phyloP scores from a whole-genome alignment of 1,140 invertebrate species.

The Chymomyza costata region DNA sequence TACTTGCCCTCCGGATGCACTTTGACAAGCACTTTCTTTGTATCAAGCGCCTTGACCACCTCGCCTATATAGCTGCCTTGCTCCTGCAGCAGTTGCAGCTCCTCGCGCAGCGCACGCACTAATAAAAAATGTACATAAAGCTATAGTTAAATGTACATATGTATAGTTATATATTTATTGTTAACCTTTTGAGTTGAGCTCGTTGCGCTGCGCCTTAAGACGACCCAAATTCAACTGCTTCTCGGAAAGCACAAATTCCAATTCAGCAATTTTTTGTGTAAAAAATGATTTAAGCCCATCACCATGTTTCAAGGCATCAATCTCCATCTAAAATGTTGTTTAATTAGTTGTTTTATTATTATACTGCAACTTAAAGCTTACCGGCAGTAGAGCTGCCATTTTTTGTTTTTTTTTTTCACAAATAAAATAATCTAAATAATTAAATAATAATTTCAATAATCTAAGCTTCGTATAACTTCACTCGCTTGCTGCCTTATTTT shows the following conservation, averaged over 20 bases:
- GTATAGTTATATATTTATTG: not conserved
- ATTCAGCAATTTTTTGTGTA: conserved; percentile 96
- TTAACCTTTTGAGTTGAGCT: conserved; percentile 98
- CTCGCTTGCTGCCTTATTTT: not conserved
- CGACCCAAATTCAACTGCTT: conserved; percentile 97
- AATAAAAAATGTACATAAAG: no score
- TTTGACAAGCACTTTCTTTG: conserved; percentile 85
- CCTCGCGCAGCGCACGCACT: conserved; percentile 33
- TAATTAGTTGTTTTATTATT: not conserved
- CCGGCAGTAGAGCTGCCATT: conserved; percentile 2
- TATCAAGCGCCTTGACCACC: conserved; percentile 28
- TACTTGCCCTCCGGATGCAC: conserved; percentile 99
- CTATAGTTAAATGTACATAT: conserved; percentile 1
- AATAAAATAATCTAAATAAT: not conserved
- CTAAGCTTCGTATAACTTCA: no score
- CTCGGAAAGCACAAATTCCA: conserved; percentile 95
- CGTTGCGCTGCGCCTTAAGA: conserved; percentile 98
- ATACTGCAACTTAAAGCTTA: not conserved
- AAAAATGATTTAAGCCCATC: conserved; percentile 95
- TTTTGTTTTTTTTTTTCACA: not conserved
- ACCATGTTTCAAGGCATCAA: conserved; percentile 82
- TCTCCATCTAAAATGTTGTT: conserved; percentile 76
- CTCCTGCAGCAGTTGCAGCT: conserved; percentile 32
- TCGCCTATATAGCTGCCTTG: conserved; percentile 37
- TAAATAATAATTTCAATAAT: not conserved